Evolutionary conservation across 2,113 vertebrate genomes (phyloP).

Genomic region (Camelus bactrianus): DNA sequence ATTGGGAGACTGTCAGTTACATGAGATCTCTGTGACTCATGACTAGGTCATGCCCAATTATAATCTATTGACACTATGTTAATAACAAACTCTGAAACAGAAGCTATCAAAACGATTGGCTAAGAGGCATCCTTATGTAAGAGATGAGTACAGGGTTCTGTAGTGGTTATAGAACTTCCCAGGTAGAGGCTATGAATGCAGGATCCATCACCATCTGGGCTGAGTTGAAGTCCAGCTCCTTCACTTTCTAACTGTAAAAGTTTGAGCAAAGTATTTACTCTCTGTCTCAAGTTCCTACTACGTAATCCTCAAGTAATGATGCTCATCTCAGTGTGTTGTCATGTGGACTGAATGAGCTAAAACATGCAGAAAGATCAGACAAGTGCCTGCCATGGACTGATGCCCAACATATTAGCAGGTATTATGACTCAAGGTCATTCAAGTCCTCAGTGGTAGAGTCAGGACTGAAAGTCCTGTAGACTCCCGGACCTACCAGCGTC

Average conservation of each 20-base stretch:
- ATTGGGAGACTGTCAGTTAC: not conserved
- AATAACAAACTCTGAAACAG: not conserved
- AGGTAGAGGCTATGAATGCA: not conserved
- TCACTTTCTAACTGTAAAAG: not conserved
- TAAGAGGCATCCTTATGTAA: not conserved
- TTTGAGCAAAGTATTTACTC: not conserved
- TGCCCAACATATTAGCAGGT: not conserved
- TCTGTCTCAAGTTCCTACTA: not conserved
- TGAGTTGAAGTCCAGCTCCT: not conserved
- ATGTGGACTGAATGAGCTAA: not conserved
- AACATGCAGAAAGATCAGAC: not conserved
- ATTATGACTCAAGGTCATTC: not conserved
- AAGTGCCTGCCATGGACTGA: not conserved
- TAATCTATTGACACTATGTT: not conserved
- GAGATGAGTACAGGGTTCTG: not conserved
- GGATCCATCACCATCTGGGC: not conserved
- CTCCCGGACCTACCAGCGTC: not conserved
- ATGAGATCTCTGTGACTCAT: not conserved
- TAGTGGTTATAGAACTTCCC: not conserved
- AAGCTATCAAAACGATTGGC: not conserved
- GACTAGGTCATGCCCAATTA: not conserved
- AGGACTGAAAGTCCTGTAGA: not conserved
- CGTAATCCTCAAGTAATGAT: not conserved
- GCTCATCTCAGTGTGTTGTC: not conserved
- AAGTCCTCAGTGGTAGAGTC: not conserved